Evolutionary conservation across 2,113 vertebrate species (phyloP), one percentile per base, ranked within the genome.

Genomic region (Rutilus rutilus): DNA sequence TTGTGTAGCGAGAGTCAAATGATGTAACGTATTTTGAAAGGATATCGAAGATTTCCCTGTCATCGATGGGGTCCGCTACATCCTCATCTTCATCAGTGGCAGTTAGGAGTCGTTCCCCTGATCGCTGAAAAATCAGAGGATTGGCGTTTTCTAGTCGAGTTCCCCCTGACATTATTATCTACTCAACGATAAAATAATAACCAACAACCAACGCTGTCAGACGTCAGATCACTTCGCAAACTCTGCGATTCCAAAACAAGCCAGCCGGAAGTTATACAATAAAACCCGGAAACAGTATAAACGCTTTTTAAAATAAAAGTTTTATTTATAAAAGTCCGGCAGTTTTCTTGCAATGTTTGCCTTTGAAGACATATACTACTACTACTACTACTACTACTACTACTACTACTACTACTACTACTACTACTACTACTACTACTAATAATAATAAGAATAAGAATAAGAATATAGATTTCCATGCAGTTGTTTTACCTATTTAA

Each of bases 21-120:
- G 30, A 19, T 45, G 36, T 23, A 11, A 33, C 4, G 4, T 60
- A 21, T 27, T 12, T 17, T 27, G 5, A 75, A 89, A 93, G 95
- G 96, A 96, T 97, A 97, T 96, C 96, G 85, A 97, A 97, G 76
- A 97, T 95, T 90, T 97, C 95, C 14, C 96, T 90, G 86, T 93
- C 95, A 33, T 97, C 96, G 87, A 96, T 96, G 85, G 91, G 87
- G 87, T 97, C 96, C 1, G 91, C 91, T 82, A 95, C 89, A 82
- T 95, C 90, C 4, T 96, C 96, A 6, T 96, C 95, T 86, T 96
- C 95, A 86, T 97, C 96, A n/a, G 90, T 90, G 1, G 94, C 93
- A 0, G 95, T 96, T 78, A 95, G 91, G 1, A 93, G 92, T 86
- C 96, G 92, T 88, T 96, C 96, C 54, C 93, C 94, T 0, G 94